phyloP scores from a whole-genome alignment of 2,888 invertebrate genomes.

The Lasius fuliginosus region DNA sequence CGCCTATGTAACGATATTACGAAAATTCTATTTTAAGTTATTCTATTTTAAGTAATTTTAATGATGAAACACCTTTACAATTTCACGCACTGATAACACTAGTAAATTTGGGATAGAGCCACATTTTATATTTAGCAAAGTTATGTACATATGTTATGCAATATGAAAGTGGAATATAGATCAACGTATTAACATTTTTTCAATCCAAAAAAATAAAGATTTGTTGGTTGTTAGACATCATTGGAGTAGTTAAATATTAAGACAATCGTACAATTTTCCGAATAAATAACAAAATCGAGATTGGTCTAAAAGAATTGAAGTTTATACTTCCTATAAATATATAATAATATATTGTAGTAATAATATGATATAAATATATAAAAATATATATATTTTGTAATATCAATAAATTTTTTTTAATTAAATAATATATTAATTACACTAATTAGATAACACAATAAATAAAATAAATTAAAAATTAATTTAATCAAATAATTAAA shows the following conservation, averaged over 20 bases:
- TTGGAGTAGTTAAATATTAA: background rate
- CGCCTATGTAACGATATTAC: conserved; percentile 38
- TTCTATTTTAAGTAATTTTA: too few species aligned
- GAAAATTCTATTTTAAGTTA: conserved; percentile 29
- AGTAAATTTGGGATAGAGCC: conserved; percentile 8
- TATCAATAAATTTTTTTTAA: too few species aligned
- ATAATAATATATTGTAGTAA: too few species aligned
- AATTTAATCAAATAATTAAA: conserved; percentile 3
- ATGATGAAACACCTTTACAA: background rate
- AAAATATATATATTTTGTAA: too few species aligned
- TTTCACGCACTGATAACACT: conserved; percentile 32
- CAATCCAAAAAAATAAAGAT: background rate
- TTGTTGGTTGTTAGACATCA: background rate
- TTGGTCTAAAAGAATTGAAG: background rate
- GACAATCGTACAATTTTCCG: background rate
- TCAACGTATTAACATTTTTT: background rate
- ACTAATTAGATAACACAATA: conserved; percentile 10
- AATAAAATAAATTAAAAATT: background rate
- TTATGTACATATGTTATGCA: background rate
- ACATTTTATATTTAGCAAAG: conserved; percentile 19
- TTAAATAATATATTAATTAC: background rate
- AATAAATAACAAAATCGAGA: background rate
- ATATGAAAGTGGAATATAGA: background rate
- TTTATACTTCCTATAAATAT: background rate
- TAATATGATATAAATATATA: too few species aligned